Evolutionary conservation across 2,888 invertebrate species (phyloP), one percentile per base, ranked within the genome.

Genomic region (Drosophila multiciliata): DNA sequence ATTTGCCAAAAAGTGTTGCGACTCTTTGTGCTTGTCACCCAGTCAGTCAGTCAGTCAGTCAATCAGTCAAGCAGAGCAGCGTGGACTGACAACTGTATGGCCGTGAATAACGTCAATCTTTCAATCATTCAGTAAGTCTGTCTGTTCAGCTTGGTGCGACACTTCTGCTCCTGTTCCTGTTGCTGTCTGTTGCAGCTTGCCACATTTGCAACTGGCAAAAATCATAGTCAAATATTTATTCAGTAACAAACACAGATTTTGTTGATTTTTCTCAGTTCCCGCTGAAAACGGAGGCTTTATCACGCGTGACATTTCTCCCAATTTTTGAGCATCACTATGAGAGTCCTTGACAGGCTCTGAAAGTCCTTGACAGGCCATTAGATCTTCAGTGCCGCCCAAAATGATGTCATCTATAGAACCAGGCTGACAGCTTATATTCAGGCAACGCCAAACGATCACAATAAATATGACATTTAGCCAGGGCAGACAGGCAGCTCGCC

Each of bases 141-240:
- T 40, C 63, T 53, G 58, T 50, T 45, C 26, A 54, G 63, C 60
- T 29, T 38, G 65, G 69, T 59, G 38, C 57, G 60, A 50, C 38
- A 77, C 80, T 83, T 78, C 54, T 54, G 57, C 62, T 23, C 20
- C 26, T 81, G 35, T 52, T 38, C 42, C 42, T 65, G 54, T 9
- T 42, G 53, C 50, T 45, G 45, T 55, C 8, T 35, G 59, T 50
- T 64, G 64, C 78, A 33, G 38, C 17, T 55, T 60, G 62, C 48
- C 20, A 40, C 61, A 65, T 12, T 59, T 61, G 53, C 53, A 57
- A 35, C 57, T 61, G 45, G 29, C 8, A 45, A 63, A 63, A 63
- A 66, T 54, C 55, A 48, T 49, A 55, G 63, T 69, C 76, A 76
- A 88, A 86, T 86, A 86, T 85, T 85, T 83, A 75, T 88, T 73